Percentiles rank a stretch among this genome's conserved stretches.
phyloP scores from a whole-genome alignment of 2,797 vertebrate genomes.

The Phataginus tricuspis region DNA sequence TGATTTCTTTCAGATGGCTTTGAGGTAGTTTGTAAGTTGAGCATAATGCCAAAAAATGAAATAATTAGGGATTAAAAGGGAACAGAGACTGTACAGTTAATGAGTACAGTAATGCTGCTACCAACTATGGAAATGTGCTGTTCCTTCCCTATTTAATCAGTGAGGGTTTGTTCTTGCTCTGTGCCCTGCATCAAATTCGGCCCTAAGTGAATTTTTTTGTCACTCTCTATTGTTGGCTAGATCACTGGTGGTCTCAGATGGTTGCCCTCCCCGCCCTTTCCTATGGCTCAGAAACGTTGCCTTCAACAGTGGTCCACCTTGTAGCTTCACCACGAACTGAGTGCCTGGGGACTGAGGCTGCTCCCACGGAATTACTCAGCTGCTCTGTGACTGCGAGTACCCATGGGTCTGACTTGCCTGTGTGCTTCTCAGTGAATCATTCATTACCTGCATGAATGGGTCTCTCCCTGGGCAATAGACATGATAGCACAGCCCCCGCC shows the following conservation, averaged over 20 bases:
- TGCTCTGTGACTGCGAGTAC: conserved; percentile 39
- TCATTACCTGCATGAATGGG: conserved; percentile 58
- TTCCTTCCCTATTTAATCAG: conserved; percentile 9
- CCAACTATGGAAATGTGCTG: background rate
- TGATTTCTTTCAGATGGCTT: conserved; percentile 20
- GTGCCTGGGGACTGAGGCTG: background rate
- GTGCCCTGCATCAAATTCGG: background rate
- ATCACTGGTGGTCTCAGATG: background rate
- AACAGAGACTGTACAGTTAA: background rate
- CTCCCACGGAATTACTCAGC: conserved; percentile 8
- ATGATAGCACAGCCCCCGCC: background rate
- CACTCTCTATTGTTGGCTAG: background rate
- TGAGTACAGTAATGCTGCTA: background rate
- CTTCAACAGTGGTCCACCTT: background rate
- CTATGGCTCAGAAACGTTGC: background rate
- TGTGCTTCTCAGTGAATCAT: conserved; percentile 52
- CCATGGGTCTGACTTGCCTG: background rate
- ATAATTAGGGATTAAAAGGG: background rate
- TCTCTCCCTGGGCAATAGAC: conserved; percentile 40
- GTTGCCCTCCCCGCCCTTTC: background rate
- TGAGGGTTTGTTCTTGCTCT: background rate
- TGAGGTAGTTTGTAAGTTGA: background rate
- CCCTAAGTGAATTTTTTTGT: background rate
- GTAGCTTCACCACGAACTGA: background rate
- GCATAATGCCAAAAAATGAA: background rate